Conservation (phyloP, 2,113 vertebrate species). For the Alethe diademata region DNA sequence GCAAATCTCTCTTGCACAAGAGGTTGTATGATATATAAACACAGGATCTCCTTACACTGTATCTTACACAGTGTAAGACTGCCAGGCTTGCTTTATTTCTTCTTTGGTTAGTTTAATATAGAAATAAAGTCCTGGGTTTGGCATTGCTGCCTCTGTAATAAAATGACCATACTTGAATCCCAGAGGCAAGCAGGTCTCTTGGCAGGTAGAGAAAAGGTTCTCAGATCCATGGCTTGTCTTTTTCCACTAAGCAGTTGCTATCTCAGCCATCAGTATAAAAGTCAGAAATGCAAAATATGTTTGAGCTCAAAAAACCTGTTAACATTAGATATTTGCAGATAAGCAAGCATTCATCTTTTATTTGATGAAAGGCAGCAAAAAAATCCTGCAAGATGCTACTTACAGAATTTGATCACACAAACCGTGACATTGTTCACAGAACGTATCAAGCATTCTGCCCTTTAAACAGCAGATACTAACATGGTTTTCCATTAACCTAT, state of each 20-base stretch:
- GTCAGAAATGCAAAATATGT: background rate
- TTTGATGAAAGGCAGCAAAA: background rate
- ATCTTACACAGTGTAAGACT: background rate
- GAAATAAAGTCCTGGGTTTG: background rate
- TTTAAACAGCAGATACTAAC: background rate
- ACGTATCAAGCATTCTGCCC: background rate
- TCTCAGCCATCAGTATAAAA: background rate
- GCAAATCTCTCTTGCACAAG: background rate
- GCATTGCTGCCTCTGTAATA: background rate
- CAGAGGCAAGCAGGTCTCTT: background rate
- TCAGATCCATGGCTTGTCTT: background rate
- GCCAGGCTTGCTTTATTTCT: background rate
- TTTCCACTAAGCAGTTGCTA: background rate
- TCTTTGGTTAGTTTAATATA: background rate
- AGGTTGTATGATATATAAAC: background rate
- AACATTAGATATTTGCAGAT: background rate
- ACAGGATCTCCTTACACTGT: background rate
- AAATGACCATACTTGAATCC: background rate
- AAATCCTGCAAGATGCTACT: background rate
- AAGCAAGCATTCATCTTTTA: background rate
- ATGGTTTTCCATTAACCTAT: background rate
- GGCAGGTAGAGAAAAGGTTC: background rate
- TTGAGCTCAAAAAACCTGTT: background rate
- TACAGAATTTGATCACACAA: background rate
- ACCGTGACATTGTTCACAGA: background rate